Conservation (phyloP, 2,797 vertebrate species). For the Eutrigla gurnardus region DNA sequence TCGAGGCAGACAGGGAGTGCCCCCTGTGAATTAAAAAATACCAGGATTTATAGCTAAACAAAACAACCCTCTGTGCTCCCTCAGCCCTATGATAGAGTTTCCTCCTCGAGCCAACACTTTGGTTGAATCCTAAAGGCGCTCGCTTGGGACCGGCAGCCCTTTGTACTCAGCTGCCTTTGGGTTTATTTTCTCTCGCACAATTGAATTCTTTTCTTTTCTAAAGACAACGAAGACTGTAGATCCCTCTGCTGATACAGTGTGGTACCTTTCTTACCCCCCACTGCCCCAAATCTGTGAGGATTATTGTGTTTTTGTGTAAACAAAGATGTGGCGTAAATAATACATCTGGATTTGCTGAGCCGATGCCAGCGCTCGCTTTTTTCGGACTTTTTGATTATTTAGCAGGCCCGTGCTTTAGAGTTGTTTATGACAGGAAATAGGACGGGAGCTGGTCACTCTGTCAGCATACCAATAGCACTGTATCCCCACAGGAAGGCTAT, state of each 20-base stretch:
- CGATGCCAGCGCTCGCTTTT: constrained; percentile 40
- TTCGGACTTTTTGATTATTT: constrained; percentile 58
- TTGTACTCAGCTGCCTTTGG: constrained; percentile 73
- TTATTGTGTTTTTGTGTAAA: constrained; percentile 79
- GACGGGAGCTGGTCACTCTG: constrained; percentile 26
- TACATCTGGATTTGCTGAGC: constrained; percentile 58
- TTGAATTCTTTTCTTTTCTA: constrained; percentile 77
- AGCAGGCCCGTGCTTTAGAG: constrained; percentile 25
- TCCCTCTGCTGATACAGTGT: constrained; percentile 70
- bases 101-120: constrained; percentile 54
- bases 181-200: constrained; percentile 80
- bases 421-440: constrained; percentile 68
- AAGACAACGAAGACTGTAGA: constrained; percentile 70
- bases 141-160: constrained; percentile 57
- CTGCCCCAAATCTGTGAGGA: constrained; percentile 64
- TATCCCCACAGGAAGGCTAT: constrained; percentile 58
- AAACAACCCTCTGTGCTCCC: constrained; percentile 56
- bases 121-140: constrained; percentile 58
- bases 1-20: constrained; percentile 45
- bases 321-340: constrained; percentile 71
- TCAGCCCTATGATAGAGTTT: constrained; percentile 61
- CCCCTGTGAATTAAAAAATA: constrained; percentile 58
- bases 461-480: constrained; percentile 36
- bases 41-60: constrained; percentile 65
- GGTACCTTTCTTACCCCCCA: constrained; percentile 50